Percentiles rank a stretch among this genome's conserved stretches.
Conservation (phyloP, 2,888 invertebrate species). For the Idaea aversata region DNA sequence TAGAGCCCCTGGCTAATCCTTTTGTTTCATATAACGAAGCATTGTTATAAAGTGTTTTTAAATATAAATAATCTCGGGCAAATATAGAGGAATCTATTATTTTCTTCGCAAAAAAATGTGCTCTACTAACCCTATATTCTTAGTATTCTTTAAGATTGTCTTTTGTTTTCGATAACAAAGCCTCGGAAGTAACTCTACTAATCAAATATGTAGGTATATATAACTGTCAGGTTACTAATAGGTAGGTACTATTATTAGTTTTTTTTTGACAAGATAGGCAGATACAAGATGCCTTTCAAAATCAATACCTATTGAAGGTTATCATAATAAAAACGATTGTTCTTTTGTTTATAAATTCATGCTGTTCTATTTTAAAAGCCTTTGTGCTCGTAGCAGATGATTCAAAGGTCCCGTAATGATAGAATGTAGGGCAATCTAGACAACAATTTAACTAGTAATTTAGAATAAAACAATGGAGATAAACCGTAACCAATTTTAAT, state of each 20-base stretch:
- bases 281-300: constrained; percentile 15
- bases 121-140: constrained; percentile 55
- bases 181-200: background rate
- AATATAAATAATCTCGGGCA: constrained; percentile 41
- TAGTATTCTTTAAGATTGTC: constrained; percentile 29
- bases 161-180: constrained; percentile 53
- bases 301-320: constrained; percentile 41
- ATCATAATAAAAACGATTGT: constrained; percentile 42
- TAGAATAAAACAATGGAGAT: constrained; percentile 23
- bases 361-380: constrained; percentile 44
- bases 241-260: background rate
- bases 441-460: constrained; percentile 26
- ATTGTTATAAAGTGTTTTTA: constrained; percentile 48
- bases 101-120: constrained; percentile 29
- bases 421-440: constrained; percentile 27
- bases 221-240: background rate
- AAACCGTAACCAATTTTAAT: constrained; percentile 22
- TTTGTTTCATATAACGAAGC: constrained; percentile 31
- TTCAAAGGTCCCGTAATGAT: constrained; percentile 22
- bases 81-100: background rate
- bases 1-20: constrained; percentile 25
- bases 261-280: constrained; percentile 10
- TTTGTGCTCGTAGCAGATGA: constrained; percentile 17
- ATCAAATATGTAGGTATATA: background rate
- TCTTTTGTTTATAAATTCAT: constrained; percentile 42